These are phyloP conservation scores for Drosophila triauraria DNA, from an alignment of 1,140 invertebrate species.

Conservation along the genomic window DNA sequence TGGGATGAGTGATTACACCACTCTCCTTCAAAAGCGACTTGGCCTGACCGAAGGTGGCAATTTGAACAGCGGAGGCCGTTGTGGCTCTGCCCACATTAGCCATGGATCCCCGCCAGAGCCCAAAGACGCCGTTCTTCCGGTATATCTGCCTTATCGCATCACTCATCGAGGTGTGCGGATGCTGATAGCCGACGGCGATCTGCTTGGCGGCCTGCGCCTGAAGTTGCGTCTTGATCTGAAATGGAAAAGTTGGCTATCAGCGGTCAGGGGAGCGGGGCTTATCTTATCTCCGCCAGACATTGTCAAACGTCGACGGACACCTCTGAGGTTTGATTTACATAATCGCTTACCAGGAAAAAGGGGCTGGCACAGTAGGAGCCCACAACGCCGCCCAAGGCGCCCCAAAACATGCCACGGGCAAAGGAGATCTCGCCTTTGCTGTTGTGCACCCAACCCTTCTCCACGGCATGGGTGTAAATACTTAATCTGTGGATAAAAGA, in stretches of 20 bases:
- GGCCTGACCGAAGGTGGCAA: conserved; percentile 91
- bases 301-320: conserved; percentile 7
- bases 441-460: conserved; percentile 89
- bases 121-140: conserved; percentile 89
- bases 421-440: conserved; percentile 90
- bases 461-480: conserved; percentile 90
- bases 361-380: conserved; percentile 86
- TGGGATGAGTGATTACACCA: conserved; percentile 86
- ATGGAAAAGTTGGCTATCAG: conserved; percentile 33
- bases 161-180: conserved; percentile 89
- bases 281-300: conserved; percentile 36
- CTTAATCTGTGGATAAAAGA: conserved; percentile 87
- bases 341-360: conserved; percentile 79
- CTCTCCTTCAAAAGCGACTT: conserved; percentile 86
- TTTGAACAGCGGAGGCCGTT: conserved; percentile 93
- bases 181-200: conserved; percentile 97
- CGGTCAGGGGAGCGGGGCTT: background rate
- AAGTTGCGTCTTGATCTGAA: conserved; percentile 93
- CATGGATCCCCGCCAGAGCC: conserved; percentile 91
- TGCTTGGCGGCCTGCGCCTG: conserved; percentile 91
- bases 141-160: conserved; percentile 90
- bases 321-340: conserved; percentile 40
- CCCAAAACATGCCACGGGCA: conserved; percentile 88
- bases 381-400: conserved; percentile 90
- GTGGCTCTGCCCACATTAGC: conserved; percentile 92